Conservation (phyloP, 2,113 vertebrate species). For the Tachysurus fulvidraco region DNA sequence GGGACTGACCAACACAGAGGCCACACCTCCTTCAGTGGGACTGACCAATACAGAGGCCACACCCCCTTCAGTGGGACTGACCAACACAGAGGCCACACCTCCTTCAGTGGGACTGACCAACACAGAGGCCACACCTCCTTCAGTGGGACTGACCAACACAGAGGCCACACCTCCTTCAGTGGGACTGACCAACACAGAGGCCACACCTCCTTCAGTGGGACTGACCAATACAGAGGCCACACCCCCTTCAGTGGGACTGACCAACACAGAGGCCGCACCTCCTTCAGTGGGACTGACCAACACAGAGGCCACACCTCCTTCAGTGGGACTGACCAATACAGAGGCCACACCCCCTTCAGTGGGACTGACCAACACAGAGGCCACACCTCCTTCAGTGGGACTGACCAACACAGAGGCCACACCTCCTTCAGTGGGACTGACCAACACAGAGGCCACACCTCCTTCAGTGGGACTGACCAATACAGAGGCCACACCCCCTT, state of each 20-base stretch:
- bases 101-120: not conserved
- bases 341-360: not conserved
- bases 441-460: not conserved
- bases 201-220: not conserved
- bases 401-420: not conserved
- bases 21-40: not conserved
- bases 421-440: not conserved
- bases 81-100: not conserved
- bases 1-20: not conserved
- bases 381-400: not conserved
- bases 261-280: not conserved
- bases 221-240: not conserved
- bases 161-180: not conserved
- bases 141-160: not conserved
- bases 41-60: not conserved
- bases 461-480: not conserved
- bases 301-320: not conserved
- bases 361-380: not conserved
- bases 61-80: not conserved
- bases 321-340: not conserved
- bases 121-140: not conserved
- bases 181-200: not conserved
- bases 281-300: not conserved
- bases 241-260: not conserved
- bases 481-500: not conserved